These are phyloP conservation scores for Cryptoblepharus egeriae DNA, from an alignment of 2,797 vertebrate species.

Conservation along the genomic window DNA sequence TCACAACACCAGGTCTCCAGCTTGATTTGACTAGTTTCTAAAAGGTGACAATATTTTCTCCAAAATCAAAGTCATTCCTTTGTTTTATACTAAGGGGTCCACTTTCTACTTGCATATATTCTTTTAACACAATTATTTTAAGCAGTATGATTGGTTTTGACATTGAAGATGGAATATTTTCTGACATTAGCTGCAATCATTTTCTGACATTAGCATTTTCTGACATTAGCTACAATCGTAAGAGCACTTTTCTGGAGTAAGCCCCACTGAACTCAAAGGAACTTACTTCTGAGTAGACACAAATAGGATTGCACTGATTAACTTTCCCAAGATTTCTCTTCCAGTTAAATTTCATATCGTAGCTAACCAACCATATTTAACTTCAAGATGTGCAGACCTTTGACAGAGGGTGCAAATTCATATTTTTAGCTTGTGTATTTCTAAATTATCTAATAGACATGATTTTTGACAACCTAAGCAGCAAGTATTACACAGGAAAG, in stretches of 20 bases:
- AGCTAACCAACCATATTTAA: constrained; percentile 12
- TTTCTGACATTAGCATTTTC: constrained; percentile 3
- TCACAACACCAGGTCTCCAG: constrained; percentile 14
- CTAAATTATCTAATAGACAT: too few species aligned
- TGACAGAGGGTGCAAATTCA: neutral
- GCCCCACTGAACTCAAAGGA: too few species aligned
- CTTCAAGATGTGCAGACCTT: neutral
- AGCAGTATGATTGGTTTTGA: neutral
- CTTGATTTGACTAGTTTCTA: neutral
- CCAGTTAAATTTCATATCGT: constrained; percentile 10
- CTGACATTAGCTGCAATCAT: too few species aligned
- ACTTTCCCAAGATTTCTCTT: neutral
- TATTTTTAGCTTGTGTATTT: neutral
- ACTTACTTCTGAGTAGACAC: too few species aligned
- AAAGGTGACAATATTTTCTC: constrained; percentile 4
- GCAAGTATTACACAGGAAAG: neutral
- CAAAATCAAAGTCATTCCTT: neutral
- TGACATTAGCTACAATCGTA: too few species aligned
- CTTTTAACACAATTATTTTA: neutral
- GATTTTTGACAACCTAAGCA: too few species aligned
- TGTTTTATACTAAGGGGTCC: neutral
- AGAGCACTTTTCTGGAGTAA: too few species aligned
- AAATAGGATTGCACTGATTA: too few species aligned
- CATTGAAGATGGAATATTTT: neutral
- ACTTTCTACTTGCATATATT: neutral